A percentile compares a stretch with the other conserved stretches of the same genome.
These are phyloP conservation scores for Philereme vetulata DNA, from an alignment of 2,888 invertebrate genomes.

Conservation along the genomic window DNA sequence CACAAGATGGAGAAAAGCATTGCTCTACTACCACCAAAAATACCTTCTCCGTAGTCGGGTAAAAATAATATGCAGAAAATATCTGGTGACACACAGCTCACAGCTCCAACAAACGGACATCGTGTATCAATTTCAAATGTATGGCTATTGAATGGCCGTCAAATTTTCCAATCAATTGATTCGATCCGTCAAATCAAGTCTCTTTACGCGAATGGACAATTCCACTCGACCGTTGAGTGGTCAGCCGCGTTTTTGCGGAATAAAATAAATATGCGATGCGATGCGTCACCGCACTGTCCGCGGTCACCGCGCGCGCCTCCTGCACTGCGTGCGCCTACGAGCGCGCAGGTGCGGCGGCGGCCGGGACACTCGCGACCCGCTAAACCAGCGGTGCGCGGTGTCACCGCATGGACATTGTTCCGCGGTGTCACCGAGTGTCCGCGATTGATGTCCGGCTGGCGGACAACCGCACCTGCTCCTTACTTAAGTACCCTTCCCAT, in stretches of 20 bases:
- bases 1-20: too few species aligned
- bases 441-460: background rate
- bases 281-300: background rate
- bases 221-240: constrained; percentile 7
- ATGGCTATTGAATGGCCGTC: too few species aligned
- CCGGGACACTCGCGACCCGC: background rate
- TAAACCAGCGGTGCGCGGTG: background rate
- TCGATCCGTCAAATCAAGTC: constrained; percentile 14
- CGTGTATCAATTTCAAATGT: too few species aligned
- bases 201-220: constrained; percentile 6
- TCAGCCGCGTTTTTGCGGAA: constrained; percentile 7
- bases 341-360: background rate
- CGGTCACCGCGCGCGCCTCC: background rate
- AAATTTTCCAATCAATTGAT: background rate
- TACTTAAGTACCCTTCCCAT: background rate
- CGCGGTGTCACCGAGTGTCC: background rate
- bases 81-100: too few species aligned
- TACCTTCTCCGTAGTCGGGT: too few species aligned
- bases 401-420: background rate
- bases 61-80: too few species aligned
- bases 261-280: constrained; percentile 7
- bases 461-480: background rate
- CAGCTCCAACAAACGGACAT: too few species aligned
- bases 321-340: too few species aligned
- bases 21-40: too few species aligned